Conservation (phyloP, 2,797 vertebrate genomes). For the Acanthornis magna region DNA sequence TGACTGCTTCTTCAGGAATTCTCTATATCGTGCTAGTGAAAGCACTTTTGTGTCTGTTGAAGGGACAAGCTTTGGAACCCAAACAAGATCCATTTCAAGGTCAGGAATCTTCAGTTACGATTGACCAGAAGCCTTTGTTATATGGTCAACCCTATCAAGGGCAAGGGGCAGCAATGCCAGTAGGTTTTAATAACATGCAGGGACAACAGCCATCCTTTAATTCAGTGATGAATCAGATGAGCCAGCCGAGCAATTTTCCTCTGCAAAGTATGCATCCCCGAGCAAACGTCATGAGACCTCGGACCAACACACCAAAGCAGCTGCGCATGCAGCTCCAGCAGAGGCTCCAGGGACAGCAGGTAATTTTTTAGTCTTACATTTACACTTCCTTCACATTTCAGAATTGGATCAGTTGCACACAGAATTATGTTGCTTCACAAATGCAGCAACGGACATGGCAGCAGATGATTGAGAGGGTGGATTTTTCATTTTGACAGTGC, state of each 20-base stretch:
- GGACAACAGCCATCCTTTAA: conserved; percentile 82
- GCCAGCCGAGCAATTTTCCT: conserved; percentile 83
- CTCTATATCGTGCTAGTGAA: background rate
- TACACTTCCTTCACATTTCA: background rate
- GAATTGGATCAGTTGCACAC: background rate
- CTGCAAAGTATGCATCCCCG: conserved; percentile 83
- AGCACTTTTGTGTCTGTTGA: conserved; percentile 57
- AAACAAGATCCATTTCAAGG: conserved; percentile 85
- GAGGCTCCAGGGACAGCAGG: conserved; percentile 96
- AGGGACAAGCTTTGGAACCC: conserved; percentile 87
- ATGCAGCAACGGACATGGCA: background rate
- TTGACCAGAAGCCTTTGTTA: conserved; percentile 89
- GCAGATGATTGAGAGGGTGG: background rate
- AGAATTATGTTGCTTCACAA: background rate
- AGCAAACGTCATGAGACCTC: conserved; percentile 84
- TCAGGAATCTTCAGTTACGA: conserved; percentile 84
- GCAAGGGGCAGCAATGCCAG: conserved; percentile 83
- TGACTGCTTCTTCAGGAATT: background rate
- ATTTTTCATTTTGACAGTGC: background rate
- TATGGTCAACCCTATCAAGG: conserved; percentile 88
- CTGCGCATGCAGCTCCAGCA: conserved; percentile 96
- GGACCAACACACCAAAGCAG: conserved; percentile 88
- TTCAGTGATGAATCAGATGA: conserved; percentile 84
- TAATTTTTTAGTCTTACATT: conserved; percentile 47
- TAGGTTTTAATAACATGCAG: conserved; percentile 81